Base-by-base conservation (phyloP, 2,888 invertebrate genomes). In the Lepidonotus clava region DNA sequence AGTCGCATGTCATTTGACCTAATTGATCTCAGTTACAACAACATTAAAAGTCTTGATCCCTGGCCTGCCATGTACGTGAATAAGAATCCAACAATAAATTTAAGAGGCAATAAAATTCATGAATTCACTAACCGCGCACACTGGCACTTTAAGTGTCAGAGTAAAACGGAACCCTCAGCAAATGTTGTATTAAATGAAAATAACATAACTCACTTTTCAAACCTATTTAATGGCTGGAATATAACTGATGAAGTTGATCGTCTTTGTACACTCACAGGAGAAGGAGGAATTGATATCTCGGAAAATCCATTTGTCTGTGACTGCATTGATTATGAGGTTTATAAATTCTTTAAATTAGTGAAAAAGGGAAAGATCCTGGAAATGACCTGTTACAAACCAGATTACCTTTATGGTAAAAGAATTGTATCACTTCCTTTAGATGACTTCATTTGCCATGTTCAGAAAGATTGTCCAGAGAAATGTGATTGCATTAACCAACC, bases 401-500 rank as follows among this genome's bases (percentile, higher is more conserved):
- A 24, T 6, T 4, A 76, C n/a, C 40, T 76, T n/a, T 38, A 76
- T 76, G n/a, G 24, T 38, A 28, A 76, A 34, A 1, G 18, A 6
- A 76, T 76, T 40, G 1, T 76, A 0, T 34, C 34, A 21, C 14
- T 76, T 5, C 76, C 76, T 5, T 21, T 76, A 6, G n/a, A 36
- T 6, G 1, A 41, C 34, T 38, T 76, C 6, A 76, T 41, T 14
- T 76, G 76, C 40, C 38, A 41, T 38, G 76, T 76, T 0, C 18
- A 76, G 40, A 38, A 76, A 38, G 40, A 76, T 18, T 76, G 76
- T 34, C 76, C 76, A 5, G 40, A 28, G 5, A n/a, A 36, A 2
- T 76, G 76, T 76, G 36, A 76, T 14, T 76, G 76, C 28, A 38
- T 76, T n/a, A 38, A 76, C 6, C 14, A 14, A 38, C 76, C 76